These are phyloP conservation scores for Mercenaria mercenaria DNA, from an alignment of 1,140 invertebrate genomes.

Conservation along the genomic window DNA sequence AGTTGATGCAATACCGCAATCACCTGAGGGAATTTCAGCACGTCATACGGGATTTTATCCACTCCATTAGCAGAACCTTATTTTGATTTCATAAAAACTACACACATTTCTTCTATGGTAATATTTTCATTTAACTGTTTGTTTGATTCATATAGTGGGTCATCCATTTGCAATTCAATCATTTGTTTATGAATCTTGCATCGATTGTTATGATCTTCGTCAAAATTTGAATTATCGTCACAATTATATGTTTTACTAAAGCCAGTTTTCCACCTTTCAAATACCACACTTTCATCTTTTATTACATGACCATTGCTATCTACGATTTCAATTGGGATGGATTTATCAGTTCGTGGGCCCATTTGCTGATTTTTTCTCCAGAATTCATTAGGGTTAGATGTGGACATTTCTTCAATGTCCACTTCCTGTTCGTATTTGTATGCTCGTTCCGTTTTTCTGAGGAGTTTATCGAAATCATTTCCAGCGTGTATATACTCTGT, in stretches of 20 bases:
- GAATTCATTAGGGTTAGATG: constrained; percentile 56
- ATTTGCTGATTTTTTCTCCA: background rate
- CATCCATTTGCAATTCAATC: background rate
- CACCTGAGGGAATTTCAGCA: background rate
- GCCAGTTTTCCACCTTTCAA: too few relatives aligned
- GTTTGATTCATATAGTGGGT: background rate
- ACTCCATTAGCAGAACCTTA: background rate
- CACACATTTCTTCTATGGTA: background rate
- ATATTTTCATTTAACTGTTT: background rate
- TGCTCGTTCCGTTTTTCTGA: constrained; percentile 8
- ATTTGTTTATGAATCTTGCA: background rate
- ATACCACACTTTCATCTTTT: too few relatives aligned
- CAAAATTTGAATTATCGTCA: background rate
- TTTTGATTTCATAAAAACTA: background rate
- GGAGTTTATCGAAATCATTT: constrained; percentile 20
- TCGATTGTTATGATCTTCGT: background rate
- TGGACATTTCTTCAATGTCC: constrained; percentile 47
- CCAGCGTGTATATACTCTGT: background rate
- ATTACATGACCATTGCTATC: background rate
- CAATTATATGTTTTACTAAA: too few relatives aligned
- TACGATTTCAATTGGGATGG: constrained; percentile 7
- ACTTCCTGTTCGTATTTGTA: background rate
- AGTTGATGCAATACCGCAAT: background rate
- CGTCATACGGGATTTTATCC: background rate
- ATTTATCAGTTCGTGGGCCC: background rate